A percentile compares a stretch with the other conserved stretches of the same genome.
phyloP scores from a whole-genome alignment of 2,113 vertebrate species.

The Sminthopsis crassicaudata region DNA sequence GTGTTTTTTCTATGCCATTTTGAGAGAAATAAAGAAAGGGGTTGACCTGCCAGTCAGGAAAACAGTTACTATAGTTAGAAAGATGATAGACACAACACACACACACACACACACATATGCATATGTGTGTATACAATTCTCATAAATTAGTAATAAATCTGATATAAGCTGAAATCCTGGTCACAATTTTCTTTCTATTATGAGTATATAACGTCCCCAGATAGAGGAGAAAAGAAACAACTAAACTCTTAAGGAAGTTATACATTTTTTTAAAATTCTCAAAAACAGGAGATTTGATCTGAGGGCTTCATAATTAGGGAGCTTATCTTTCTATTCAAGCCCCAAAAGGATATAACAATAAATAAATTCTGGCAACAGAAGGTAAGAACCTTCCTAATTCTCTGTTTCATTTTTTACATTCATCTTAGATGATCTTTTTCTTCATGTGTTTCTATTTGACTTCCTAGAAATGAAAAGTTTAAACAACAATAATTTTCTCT shows the following conservation, averaged over 20 bases:
- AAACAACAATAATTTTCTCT: neutral
- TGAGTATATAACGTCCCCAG: neutral
- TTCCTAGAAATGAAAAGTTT: neutral
- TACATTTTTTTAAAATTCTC: neutral
- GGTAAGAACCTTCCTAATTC: neutral
- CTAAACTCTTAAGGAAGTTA: neutral
- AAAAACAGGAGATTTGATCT: neutral
- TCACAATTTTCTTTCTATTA: neutral
- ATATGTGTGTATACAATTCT: neutral
- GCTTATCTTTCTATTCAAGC: neutral
- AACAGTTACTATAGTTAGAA: too few relatives aligned
- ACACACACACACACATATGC: too few relatives aligned
- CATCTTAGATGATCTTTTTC: neutral
- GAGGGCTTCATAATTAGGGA: neutral
- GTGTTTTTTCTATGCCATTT: neutral
- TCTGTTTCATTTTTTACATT: neutral
- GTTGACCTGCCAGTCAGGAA: neutral
- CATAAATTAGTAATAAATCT: neutral
- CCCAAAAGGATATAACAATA: neutral
- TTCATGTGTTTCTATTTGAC: neutral
- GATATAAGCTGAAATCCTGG: neutral
- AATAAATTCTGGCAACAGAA: neutral
- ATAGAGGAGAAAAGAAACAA: neutral
- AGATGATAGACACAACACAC: too few relatives aligned
- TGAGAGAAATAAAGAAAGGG: neutral